Evolutionary conservation across 2,113 vertebrate species (phyloP).

Genomic region (Noturus placidus): DNA sequence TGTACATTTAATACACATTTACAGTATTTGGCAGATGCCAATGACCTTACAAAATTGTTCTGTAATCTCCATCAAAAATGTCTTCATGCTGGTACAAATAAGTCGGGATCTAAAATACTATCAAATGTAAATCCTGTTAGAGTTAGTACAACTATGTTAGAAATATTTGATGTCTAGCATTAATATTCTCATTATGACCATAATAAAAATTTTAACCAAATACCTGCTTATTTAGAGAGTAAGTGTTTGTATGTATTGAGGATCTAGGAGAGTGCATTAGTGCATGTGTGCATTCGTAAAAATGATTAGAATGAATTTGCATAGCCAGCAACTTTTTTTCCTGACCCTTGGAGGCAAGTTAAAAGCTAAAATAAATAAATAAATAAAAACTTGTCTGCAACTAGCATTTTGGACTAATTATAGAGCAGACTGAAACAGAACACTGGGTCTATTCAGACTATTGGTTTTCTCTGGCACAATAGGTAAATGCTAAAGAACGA

Average conservation of each 20-base stretch:
- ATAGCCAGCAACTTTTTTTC: constrained; percentile 51
- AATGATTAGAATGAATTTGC: constrained; percentile 38
- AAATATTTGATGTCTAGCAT: constrained; percentile 30
- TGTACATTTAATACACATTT: background rate
- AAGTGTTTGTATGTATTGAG: background rate
- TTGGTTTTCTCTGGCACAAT: constrained; percentile 60
- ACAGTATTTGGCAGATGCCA: background rate
- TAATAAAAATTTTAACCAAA: background rate
- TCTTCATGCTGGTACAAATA: background rate
- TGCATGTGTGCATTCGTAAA: background rate
- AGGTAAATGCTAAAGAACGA: constrained; percentile 60
- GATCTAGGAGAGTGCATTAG: background rate
- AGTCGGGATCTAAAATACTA: background rate
- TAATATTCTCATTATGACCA: background rate
- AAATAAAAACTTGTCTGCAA: constrained; percentile 57
- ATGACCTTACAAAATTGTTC: background rate
- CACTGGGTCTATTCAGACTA: constrained; percentile 68
- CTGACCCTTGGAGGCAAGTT: constrained; percentile 63
- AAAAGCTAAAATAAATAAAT: constrained; percentile 64
- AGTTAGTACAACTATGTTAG: background rate
- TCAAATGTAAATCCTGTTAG: background rate
- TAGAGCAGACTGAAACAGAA: constrained; percentile 62
- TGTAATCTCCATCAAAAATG: background rate
- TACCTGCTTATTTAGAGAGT: background rate
- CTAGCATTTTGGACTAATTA: constrained; percentile 54